Base-by-base conservation (phyloP, 2,888 invertebrate genomes). In the Pegoplata infirma region DNA sequence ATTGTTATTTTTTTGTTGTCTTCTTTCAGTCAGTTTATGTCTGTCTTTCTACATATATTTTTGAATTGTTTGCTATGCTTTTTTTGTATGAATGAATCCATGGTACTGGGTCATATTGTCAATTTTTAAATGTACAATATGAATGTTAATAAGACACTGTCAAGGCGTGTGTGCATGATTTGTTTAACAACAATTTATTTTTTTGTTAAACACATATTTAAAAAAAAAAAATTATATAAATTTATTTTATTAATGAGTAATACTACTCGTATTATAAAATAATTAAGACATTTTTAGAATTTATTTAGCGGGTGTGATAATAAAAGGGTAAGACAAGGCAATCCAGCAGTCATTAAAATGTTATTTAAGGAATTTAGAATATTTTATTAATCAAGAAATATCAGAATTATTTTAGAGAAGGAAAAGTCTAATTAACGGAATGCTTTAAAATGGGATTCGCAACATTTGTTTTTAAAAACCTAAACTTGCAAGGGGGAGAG, bases 91-190 rank as follows among this genome's bases (percentile, higher is more conserved):
- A 4, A 12, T n/a, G n/a, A n/a, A 40, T 40, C n/a, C 36, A 40
- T 40, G 36, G n/a, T 40, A 40, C 36, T 40, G 36, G 36, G 36
- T 40, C 36, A 40, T 40, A n/a, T 40, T 40, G 36, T 40, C n/a
- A n/a, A n/a, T 40, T 40, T 25, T 40, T n/a, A n/a, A 40, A 40
- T 40, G n/a, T 40, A 12, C 36, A 40, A 40, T n/a, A 47, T 19
- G 28, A 63, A 49, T 49, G 36, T 40, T 40, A 40, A n/a, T 40
- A 40, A n/a, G n/a, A 5, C 36, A 40, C 36, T 40, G 61, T 28
- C 61, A 63, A 49, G 61, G 14, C 61, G 28, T 63, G 28, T 7
- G 47, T n/a, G 47, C 19, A 63, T 63, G 21, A 63, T 28, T 49
- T 63, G 47, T 28, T 63, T 47, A 63, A 14, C 19, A 32, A 32